Conservation (phyloP, 2,797 vertebrate species). For the Crenuchus spilurus region DNA sequence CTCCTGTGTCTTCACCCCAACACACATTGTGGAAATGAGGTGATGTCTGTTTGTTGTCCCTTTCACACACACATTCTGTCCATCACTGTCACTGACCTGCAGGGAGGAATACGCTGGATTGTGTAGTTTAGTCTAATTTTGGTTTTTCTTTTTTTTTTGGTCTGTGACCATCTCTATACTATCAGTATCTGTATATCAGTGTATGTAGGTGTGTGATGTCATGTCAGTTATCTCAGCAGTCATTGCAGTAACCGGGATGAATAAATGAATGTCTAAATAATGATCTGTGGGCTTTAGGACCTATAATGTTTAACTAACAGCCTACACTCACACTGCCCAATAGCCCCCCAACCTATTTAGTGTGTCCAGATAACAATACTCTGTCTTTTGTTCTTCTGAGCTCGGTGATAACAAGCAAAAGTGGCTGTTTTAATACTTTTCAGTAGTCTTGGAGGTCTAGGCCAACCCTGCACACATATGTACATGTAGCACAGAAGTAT, state of each 20-base stretch:
- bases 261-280: constrained; percentile 29
- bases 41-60: constrained; percentile 44
- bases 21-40: constrained; percentile 36
- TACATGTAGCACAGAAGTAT: too few relatives aligned
- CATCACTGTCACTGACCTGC: constrained; percentile 66
- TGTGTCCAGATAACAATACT: too few relatives aligned
- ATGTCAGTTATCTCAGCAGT: not conserved
- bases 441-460: too few relatives aligned
- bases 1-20: constrained; percentile 33
- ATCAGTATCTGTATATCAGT: too few relatives aligned
- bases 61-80: constrained; percentile 33
- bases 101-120: not conserved
- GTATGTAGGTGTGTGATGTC: constrained; percentile 15
- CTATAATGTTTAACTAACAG: constrained; percentile 35
- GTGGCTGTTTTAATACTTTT: too few relatives aligned
- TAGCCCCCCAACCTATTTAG: too few relatives aligned
- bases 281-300: constrained; percentile 6
- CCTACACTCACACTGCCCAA: not conserved
- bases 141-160: not conserved
- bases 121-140: not conserved
- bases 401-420: too few relatives aligned
- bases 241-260: not conserved
- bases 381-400: too few relatives aligned
- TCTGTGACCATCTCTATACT: constrained; percentile 13
- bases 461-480: too few relatives aligned